Base-by-base conservation (phyloP, 2,888 invertebrate genomes). In the Drosophila nigritarsus region DNA sequence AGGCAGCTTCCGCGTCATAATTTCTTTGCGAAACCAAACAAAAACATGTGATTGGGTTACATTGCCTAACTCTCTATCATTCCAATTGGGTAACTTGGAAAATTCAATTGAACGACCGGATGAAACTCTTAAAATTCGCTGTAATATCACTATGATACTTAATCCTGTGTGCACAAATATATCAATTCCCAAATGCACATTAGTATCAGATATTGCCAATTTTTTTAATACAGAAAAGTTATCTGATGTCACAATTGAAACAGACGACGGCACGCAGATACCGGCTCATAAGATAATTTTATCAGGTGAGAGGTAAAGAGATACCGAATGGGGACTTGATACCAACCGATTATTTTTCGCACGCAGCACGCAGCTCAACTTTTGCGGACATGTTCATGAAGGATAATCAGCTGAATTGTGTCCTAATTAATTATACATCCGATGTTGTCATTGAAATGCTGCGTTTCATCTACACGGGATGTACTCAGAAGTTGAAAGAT, bases 31-130 rank as follows among this genome's bases (percentile, higher is more conserved):
- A 13, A 13, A 34, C 13, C 5, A 5, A 34, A 13, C 3, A 32
- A 11, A 32, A 9, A 9, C 32, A 32, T 32, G 0, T 32, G 9
- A 4, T 32, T 32, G 32, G 32, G 11, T 32, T 9, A 11, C 3
- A 9, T 36, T 36, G 15, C 36, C 36, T 2, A 0, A 15, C 15
- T 0, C 0, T 6, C 4, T 6, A 36, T 2, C 0, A 15, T 15
- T 15, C 6, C 2, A 15, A 15, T 15, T 36, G 5, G 5, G 0
- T 15, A 15, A 36, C 6, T 36, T 36, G 15, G 15, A 36, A 36
- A 36, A 36, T 36, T 15, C 5, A 36, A 15, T 15, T 15, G 36
- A 15, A 6, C 5, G 0, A 15, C 36, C 36, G 5, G 15, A 36
- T 15, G 15, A 15, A 36, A 15, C 36, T 15, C 36, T 36, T 36